These are phyloP conservation scores for Lepidonotus clava DNA, from an alignment of 2,888 invertebrate genomes.

Conservation along the genomic window DNA sequence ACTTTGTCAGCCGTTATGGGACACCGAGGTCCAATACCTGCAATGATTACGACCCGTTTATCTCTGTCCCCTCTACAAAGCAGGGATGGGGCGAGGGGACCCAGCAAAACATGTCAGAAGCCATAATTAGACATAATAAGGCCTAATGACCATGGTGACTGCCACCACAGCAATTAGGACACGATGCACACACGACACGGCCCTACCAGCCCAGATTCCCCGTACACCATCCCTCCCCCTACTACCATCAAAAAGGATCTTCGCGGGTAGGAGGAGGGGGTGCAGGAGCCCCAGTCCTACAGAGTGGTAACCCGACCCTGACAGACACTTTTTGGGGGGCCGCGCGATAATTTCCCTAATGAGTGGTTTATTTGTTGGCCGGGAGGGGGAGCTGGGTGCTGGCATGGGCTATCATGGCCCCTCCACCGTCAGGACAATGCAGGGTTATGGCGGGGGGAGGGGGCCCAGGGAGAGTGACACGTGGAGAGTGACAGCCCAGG, in stretches of 20 bases:
- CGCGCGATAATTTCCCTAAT: constrained; percentile 5
- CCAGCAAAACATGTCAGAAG: background rate
- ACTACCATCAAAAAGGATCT: too few species aligned
- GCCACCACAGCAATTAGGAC: background rate
- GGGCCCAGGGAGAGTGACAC: background rate
- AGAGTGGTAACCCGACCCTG: background rate
- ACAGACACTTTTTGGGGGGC: background rate
- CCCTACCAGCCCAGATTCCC: background rate
- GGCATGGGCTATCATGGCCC: too few species aligned
- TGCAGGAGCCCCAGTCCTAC: background rate
- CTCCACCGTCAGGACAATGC: background rate
- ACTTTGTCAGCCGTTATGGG: background rate
- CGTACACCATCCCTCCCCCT: too few species aligned
- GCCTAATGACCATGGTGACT: background rate
- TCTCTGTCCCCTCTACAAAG: background rate
- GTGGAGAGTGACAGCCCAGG: background rate
- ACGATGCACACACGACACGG: background rate
- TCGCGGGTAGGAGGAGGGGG: background rate
- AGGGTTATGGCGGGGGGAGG: background rate
- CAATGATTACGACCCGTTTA: background rate
- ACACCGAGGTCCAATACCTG: constrained; percentile 8
- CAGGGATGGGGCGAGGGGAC: background rate
- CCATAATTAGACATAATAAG: background rate
- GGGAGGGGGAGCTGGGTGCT: too few species aligned
- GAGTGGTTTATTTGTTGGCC: constrained; percentile 7